phyloP scores from a whole-genome alignment of 2,888 invertebrate genomes.

The Ormia ochracea region DNA sequence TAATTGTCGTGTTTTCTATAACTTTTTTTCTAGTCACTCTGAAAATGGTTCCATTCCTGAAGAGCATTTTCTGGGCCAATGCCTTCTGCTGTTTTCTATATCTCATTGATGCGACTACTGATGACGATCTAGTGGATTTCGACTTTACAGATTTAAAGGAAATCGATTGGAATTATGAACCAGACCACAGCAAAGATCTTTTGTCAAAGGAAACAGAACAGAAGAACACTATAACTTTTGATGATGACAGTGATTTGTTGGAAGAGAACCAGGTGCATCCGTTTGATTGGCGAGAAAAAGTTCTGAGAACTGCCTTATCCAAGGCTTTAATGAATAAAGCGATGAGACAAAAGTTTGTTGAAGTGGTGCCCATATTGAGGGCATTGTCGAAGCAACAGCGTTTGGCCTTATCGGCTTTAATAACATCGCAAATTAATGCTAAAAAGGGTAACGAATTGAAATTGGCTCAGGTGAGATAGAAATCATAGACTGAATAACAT shows the following conservation, averaged over 20 bases:
- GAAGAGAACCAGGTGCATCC: conserved; percentile 67
- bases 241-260: conserved; percentile 64
- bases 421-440: conserved; percentile 81
- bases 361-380: conserved; percentile 82
- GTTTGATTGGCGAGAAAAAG: conserved; percentile 77
- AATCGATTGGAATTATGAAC: conserved; percentile 72
- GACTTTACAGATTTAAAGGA: conserved; percentile 73
- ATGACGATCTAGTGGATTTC: conserved; percentile 69
- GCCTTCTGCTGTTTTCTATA: conserved; percentile 68
- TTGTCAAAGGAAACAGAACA: conserved; percentile 27
- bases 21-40: conserved; percentile 49
- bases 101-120: conserved; percentile 65
- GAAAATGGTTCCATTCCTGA: conserved; percentile 65
- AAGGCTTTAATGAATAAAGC: conserved; percentile 80
- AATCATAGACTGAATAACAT: background rate
- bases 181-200: conserved; percentile 51
- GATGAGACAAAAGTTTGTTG: conserved; percentile 80
- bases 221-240: conserved; percentile 67
- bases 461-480: conserved; percentile 81
- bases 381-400: conserved; percentile 81
- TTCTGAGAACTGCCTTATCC: conserved; percentile 79
- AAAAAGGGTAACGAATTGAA: conserved; percentile 78
- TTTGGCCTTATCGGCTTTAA: conserved; percentile 81
- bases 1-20: background rate
- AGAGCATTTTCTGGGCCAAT: conserved; percentile 68